Conservation (phyloP, 2,797 vertebrate species). For the Neomorphus geoffroyi region DNA sequence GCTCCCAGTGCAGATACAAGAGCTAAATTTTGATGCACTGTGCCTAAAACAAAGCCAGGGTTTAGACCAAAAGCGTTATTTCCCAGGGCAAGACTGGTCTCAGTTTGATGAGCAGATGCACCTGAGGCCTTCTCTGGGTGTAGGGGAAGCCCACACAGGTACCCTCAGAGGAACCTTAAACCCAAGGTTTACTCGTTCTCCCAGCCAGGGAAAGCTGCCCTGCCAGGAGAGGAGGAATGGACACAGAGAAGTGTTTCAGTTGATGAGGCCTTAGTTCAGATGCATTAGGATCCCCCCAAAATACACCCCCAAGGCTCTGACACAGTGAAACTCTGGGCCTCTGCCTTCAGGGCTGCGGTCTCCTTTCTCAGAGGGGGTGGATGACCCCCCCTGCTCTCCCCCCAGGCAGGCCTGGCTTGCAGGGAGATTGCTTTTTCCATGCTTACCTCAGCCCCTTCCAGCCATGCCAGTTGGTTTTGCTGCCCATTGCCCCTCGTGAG, state of each 20-base stretch:
- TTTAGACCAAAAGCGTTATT: background rate
- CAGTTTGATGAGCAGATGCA: background rate
- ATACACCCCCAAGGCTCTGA: background rate
- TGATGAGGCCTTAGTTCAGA: background rate
- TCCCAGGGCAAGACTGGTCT: background rate
- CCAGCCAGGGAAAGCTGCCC: background rate
- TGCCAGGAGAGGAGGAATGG: background rate
- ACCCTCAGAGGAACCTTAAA: background rate
- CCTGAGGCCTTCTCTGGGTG: background rate
- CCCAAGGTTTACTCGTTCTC: background rate
- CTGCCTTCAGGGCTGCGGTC: background rate
- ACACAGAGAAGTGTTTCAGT: background rate
- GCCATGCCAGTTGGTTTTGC: background rate
- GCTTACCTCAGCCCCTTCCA: background rate
- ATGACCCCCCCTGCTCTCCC: background rate
- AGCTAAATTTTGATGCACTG: background rate
- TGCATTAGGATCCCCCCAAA: background rate
- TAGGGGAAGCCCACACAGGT: background rate
- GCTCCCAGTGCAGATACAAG: background rate
- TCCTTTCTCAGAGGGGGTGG: background rate
- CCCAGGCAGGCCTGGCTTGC: no score
- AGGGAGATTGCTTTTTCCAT: background rate
- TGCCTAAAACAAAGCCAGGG: background rate
- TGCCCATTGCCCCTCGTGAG: background rate
- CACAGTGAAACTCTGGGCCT: rapidly evolving